Evolutionary conservation across 2,888 invertebrate species (phyloP).

Genomic region (Melolontha melolontha): DNA sequence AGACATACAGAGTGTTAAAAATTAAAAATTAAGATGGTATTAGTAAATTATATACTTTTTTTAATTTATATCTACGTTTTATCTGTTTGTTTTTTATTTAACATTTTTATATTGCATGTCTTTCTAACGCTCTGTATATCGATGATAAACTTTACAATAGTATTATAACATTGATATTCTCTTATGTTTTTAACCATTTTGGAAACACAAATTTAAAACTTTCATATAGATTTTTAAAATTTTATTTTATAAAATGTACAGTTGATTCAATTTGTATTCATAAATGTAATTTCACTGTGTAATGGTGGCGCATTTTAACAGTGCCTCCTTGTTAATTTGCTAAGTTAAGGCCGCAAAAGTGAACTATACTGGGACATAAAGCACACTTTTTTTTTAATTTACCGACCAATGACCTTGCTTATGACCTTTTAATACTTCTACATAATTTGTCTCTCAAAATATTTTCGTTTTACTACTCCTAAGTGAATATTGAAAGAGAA

Average conservation of each 20-base stretch:
- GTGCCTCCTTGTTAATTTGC: background rate
- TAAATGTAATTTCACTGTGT: background rate
- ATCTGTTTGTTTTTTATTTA: background rate
- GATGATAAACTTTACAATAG: conserved; percentile 21
- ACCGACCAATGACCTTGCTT: too few species aligned
- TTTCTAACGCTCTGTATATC: conserved; percentile 23
- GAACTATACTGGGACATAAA: conserved; percentile 29
- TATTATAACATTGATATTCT: conserved; percentile 27
- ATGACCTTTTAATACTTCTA: too few species aligned
- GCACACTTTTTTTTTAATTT: conserved; percentile 6
- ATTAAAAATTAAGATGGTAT: too few species aligned
- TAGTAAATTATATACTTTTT: too few species aligned
- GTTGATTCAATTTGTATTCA: too few species aligned
- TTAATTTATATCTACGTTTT: background rate
- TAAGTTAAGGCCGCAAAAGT: conserved; percentile 35
- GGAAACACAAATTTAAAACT: background rate
- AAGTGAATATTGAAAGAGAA: too few species aligned
- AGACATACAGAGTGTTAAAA: too few species aligned
- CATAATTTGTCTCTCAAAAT: too few species aligned
- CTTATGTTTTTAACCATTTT: conserved; percentile 15
- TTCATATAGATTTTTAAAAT: too few species aligned
- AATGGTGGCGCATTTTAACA: background rate
- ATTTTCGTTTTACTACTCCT: too few species aligned
- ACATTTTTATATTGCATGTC: background rate
- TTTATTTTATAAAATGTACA: too few species aligned